A percentile compares a stretch with the other conserved stretches of the same genome.
phyloP scores from a whole-genome alignment of 2,797 vertebrate genomes.

The Pangasius larnaudii region DNA sequence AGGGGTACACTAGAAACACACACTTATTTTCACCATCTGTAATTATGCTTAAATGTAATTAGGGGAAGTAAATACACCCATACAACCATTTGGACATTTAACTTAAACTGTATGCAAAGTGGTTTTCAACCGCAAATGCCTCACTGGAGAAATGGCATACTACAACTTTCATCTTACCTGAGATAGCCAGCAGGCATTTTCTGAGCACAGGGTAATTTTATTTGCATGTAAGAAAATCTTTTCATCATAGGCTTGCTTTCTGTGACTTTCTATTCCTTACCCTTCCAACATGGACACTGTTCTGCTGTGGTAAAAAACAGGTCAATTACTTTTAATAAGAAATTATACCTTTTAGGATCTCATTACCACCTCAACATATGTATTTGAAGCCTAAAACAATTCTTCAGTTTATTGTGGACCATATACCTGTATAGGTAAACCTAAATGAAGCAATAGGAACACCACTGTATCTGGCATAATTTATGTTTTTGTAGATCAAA shows the following conservation, averaged over 20 bases:
- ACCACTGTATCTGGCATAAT: not conserved
- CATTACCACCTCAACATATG: not conserved
- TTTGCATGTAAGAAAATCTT: not conserved
- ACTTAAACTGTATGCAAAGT: slow-evolving; percentile 18
- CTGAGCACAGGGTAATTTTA: not conserved
- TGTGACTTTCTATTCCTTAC: not conserved
- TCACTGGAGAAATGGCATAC: slow-evolving; percentile 12
- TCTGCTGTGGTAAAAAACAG: too few relatives aligned
- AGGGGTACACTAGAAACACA: not conserved
- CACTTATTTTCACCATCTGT: slow-evolving; percentile 13
- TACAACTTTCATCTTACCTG: slow-evolving; percentile 1
- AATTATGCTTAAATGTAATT: slow-evolving; percentile 35
- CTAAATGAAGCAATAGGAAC: not conserved
- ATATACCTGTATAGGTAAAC: not conserved
- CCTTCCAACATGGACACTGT: not conserved
- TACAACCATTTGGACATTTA: slow-evolving; percentile 4
- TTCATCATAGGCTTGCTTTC: not conserved
- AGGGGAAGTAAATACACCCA: slow-evolving; percentile 1
- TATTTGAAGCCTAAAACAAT: not conserved
- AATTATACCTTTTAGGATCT: too few relatives aligned
- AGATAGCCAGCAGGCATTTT: slow-evolving; percentile 12
- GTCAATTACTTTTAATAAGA: too few relatives aligned
- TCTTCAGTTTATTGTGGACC: not conserved
- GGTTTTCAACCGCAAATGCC: not conserved
- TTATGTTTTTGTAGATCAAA: too few relatives aligned